A percentile compares a stretch with the other conserved stretches of the same genome.
phyloP scores from a whole-genome alignment of 2,113 vertebrate genomes.

The Stegostoma tigrinum region DNA sequence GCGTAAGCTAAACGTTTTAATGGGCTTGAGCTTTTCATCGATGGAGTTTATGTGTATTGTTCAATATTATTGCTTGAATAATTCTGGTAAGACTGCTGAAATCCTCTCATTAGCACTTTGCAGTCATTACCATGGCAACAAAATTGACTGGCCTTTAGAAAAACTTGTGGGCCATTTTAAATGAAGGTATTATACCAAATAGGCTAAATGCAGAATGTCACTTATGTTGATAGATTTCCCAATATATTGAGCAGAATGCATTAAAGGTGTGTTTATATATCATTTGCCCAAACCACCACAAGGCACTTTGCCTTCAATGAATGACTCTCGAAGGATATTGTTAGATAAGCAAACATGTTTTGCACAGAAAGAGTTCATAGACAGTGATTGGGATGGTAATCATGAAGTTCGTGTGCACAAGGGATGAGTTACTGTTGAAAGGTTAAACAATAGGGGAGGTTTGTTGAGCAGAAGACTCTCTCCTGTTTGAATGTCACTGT shows the following conservation, averaged over 20 bases:
- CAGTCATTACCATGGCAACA: not conserved
- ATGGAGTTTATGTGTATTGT: not conserved
- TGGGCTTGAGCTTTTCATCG: not conserved
- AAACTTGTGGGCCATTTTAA: not conserved
- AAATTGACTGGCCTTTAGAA: not conserved
- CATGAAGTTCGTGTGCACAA: not conserved
- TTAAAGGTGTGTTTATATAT: not conserved
- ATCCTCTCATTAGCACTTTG: not conserved
- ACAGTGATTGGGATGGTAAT: not conserved
- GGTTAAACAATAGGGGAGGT: not conserved
- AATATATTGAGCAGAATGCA: not conserved
- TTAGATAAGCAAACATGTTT: not conserved
- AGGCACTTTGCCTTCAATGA: not conserved
- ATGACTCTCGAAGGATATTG: not conserved
- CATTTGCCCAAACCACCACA: not conserved
- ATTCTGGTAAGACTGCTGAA: not conserved
- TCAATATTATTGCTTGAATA: not conserved
- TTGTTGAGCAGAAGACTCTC: not conserved
- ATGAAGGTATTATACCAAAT: constrained; percentile 1
- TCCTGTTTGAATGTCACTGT: not conserved
- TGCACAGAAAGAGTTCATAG: not conserved
- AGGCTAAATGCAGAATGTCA: not conserved
- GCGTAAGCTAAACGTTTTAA: not conserved
- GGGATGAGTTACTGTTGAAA: not conserved
- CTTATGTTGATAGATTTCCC: not conserved